Evolutionary conservation across 2,888 invertebrate genomes (phyloP), one percentile per base, ranked within the genome.

Genomic region (Galeopsomyia nigrocyanea): DNA sequence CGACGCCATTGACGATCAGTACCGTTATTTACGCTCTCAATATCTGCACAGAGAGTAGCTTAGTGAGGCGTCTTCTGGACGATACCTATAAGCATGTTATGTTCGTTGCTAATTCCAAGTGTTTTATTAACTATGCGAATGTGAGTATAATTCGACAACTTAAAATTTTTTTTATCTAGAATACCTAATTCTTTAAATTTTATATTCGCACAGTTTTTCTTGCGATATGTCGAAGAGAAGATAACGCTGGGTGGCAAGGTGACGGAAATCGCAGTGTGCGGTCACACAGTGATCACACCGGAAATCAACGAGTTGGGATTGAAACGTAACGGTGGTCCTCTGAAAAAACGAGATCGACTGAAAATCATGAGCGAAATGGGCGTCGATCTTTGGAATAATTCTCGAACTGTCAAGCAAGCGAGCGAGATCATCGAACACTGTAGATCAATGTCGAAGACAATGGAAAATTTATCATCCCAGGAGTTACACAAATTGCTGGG

Each of bases 201-300:
- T n/a, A n/a, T n/a, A n/a, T n/a, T n/a, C n/a, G 7, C 7, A 7
- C 46, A 73, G 72, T 39, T 68, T 3, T 53, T 73, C 0, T 46
- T 73, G 10, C 72, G 68, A 3, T 50, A 22, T 55, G 55, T 73
- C 47, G 68, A 68, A 7, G 56, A 73, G 16, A 60, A 71, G 7
- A 67, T 71, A n/a, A 31, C 66, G 0, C 49, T 62, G 19, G 10
- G 31, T 16, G 26, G 53, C 31, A 26, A 19, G 10, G 73, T 66
- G 19, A 67, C 47, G 55, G 73, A 73, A 13, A 85, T 92, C 81
- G 88, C 91, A 0, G 80, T 92, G 13, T 91, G 90, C 80, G 93
- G 93, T 0, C 90, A 90, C 80, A 81, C 87, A n/a, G 88, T 91
- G 0, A 87, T 90, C 0, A 89, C 90, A 57, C 89, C 90, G 0